Conservation (phyloP, 2,888 invertebrate species). For the Synergus gifuensis region DNA sequence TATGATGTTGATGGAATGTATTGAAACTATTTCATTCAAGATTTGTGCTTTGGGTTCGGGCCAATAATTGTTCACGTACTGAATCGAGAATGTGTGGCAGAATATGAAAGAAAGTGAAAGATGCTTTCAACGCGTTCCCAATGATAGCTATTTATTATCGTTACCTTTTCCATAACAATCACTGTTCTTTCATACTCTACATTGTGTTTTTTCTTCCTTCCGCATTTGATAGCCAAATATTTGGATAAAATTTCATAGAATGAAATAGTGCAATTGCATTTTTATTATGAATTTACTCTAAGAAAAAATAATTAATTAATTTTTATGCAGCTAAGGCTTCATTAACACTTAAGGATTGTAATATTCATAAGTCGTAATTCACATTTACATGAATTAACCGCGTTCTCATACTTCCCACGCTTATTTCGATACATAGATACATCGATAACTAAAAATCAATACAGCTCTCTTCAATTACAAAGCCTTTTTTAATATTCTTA, state of each 20-base stretch:
- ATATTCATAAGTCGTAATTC: slow-evolving; percentile 12
- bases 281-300: background rate
- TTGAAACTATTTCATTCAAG: slow-evolving; percentile 40
- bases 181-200: background rate
- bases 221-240: background rate
- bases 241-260: background rate
- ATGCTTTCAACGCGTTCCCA: background rate
- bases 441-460: slow-evolving; percentile 23
- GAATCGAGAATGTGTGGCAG: slow-evolving; percentile 17
- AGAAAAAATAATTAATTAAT: too few relatives aligned
- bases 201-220: too few relatives aligned
- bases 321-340: background rate
- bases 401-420: background rate
- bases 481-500: background rate
- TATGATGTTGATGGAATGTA: slow-evolving; percentile 10
- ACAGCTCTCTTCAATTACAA: background rate
- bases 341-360: background rate
- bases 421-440: background rate
- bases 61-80: slow-evolving; percentile 19
- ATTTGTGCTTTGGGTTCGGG: slow-evolving; percentile 13
- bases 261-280: too few relatives aligned
- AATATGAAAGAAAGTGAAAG: slow-evolving; percentile 19
- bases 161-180: background rate
- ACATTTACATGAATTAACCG: slow-evolving; percentile 45
- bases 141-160: background rate